Evolutionary conservation across 2,888 invertebrate genomes (phyloP), one percentile per base, ranked within the genome.

Genomic region (Drosophila neonasuta): DNA sequence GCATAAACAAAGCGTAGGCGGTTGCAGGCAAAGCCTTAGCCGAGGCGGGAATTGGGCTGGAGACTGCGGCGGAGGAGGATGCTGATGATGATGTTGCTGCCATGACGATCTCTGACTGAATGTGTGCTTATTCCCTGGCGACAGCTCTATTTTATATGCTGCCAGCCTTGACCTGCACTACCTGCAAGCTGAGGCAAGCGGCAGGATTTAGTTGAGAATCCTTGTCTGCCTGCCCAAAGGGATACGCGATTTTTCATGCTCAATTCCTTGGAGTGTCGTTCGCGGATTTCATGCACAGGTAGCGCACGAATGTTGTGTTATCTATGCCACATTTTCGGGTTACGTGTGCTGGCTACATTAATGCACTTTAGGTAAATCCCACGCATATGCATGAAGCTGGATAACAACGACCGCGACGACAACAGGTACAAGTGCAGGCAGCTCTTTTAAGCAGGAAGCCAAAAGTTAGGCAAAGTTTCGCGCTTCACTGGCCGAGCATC

Each of bases 1-100:
- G 82, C 71, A 87, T 11, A 44, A 74, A 85, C 13, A 83, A 13
- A 3, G 87, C 86, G 63, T 87, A 82, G 29, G 72, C 79, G 32
- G 76, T 66, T 29, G 42, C 10, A 15, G 34, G 20, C 0, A 50
- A 1, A 10, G 50, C 15, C 3, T 24, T 24, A 24, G 24, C 24
- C 24, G 24, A 24, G 24, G 24, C 24, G 24, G 24, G 24, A 24
- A 24, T 6, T 5, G 24, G 24, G 24, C 24, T 24, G 24, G 24
- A 24, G 24, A 24, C 24, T 24, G 6, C 24, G 24, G 24, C 6
- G 24, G 30, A n/a, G 10, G 17, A 5, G 8, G 36, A 10, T 1
- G 17, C 11, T 2, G 63, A n/a, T 3, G 68, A 24, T 34, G 48
- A 29, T 62, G 73, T 69, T 64, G 81, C 42, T 70, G 48, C 67